Evolutionary conservation across 2,888 invertebrate species (phyloP).

Genomic region (Ophioninae sp.): DNA sequence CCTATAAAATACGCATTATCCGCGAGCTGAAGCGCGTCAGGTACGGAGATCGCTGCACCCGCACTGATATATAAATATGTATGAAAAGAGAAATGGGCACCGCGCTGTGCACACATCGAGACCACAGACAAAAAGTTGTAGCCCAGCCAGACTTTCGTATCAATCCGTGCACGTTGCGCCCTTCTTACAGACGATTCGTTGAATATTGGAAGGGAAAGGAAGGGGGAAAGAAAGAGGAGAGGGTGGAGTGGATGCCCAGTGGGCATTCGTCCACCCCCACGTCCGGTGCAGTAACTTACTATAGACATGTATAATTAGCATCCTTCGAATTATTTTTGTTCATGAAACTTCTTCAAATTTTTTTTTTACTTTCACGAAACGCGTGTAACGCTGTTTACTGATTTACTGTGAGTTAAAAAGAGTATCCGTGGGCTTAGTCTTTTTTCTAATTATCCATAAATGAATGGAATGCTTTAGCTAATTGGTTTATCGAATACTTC

Average conservation of each 20-base stretch:
- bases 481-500: too few species aligned
- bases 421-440: too few species aligned
- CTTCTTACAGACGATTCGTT: neutral
- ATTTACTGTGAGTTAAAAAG: too few species aligned
- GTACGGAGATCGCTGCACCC: constrained; percentile 60
- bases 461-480: too few species aligned
- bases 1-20: constrained; percentile 58
- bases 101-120: neutral
- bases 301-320: neutral
- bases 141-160: neutral
- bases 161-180: constrained; percentile 6
- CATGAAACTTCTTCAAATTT: too few species aligned
- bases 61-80: constrained; percentile 64
- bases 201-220: neutral
- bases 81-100: constrained; percentile 46
- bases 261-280: constrained; percentile 75
- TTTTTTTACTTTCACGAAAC: too few species aligned
- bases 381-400: too few species aligned
- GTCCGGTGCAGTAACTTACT: constrained; percentile 48
- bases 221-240: neutral
- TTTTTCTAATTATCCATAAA: too few species aligned
- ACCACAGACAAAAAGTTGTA: neutral
- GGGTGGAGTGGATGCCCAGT: constrained; percentile 70
- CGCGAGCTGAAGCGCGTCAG: constrained; percentile 57
- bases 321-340: too few species aligned